Conservation (phyloP, 2,888 invertebrate genomes). For the Cephus nigrinus region DNA sequence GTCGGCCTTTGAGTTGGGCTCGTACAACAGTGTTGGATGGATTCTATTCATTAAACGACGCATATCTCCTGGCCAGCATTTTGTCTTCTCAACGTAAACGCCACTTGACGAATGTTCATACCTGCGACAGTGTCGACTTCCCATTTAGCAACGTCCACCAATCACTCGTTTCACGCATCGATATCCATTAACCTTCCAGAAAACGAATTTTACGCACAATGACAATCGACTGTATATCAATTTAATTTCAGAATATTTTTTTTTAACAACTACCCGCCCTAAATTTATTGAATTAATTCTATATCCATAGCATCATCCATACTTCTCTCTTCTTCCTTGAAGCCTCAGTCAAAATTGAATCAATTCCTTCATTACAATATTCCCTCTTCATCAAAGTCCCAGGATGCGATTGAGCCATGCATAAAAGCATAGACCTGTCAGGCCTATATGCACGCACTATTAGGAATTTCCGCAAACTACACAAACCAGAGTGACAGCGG, state of each 20-base stretch:
- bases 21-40: constrained; percentile 24
- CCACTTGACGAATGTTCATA: constrained; percentile 1
- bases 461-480: constrained; percentile 37
- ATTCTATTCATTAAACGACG: constrained; percentile 41
- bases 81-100: constrained; percentile 14
- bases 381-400: background rate
- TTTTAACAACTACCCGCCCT: no score
- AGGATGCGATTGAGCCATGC: background rate
- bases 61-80: constrained; percentile 18
- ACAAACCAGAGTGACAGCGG: constrained; percentile 29
- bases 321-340: no score
- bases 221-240: no score
- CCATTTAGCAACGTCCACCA: background rate
- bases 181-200: background rate
- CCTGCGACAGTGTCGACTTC: background rate
- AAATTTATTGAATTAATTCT: no score
- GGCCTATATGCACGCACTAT: constrained; percentile 23
- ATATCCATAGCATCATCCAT: no score
- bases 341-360: background rate
- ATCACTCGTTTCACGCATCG: background rate
- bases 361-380: background rate
- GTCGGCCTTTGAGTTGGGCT: constrained; percentile 38
- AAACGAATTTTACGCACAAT: background rate
- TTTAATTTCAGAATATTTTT: background rate
- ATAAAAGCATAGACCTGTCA: background rate